Evolutionary conservation across 1,140 invertebrate species (phyloP).

Genomic region (Mamestra configurata): DNA sequence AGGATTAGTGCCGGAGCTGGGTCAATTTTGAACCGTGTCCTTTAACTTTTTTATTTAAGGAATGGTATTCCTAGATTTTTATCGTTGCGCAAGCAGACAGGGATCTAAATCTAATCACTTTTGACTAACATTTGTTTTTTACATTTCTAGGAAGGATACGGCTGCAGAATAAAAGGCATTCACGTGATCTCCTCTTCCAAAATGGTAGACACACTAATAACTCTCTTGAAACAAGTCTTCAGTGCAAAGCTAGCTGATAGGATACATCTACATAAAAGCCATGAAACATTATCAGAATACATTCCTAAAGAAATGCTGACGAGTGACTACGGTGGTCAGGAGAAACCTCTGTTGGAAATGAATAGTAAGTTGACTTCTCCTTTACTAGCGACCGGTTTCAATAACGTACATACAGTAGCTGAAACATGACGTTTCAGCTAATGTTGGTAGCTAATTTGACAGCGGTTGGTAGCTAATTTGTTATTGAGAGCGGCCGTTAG

Average conservation of each 20-base stretch:
- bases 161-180: conserved; percentile 89
- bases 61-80: too few relatives aligned
- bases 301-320: conserved; percentile 86
- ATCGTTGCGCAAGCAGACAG: too few relatives aligned
- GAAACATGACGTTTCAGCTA: too few relatives aligned
- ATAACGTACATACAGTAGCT: too few relatives aligned
- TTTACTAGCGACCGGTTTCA: too few relatives aligned
- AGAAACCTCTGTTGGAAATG: conserved; percentile 66
- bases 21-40: too few relatives aligned
- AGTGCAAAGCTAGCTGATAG: conserved; percentile 85
- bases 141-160: conserved; percentile 89
- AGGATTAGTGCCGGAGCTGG: too few relatives aligned
- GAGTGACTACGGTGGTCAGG: conserved; percentile 86
- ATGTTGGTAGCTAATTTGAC: too few relatives aligned
- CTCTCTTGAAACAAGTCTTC: conserved; percentile 81
- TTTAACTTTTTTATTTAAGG: too few relatives aligned
- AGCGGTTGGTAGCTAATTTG: too few relatives aligned
- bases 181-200: conserved; percentile 88
- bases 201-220: conserved; percentile 83
- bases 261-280: conserved; percentile 79
- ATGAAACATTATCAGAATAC: conserved; percentile 84
- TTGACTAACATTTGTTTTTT: too few relatives aligned
- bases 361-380: conserved; percentile 60
- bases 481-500: too few relatives aligned
- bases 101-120: not conserved